Conservation (phyloP, 2,113 vertebrate genomes). For the Gavia stellata region DNA sequence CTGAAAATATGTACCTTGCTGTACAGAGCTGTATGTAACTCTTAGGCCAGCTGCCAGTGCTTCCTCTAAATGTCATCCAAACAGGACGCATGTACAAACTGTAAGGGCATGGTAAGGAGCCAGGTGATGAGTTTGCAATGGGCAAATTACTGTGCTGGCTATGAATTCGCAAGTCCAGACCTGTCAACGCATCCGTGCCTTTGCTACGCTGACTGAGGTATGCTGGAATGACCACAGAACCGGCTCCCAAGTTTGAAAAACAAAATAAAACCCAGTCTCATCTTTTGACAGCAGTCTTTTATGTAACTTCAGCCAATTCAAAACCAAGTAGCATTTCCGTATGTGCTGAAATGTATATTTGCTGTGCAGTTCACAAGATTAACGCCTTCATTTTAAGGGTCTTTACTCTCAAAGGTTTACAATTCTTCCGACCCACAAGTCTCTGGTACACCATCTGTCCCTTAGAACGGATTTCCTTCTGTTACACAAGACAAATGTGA, state of each 20-base stretch:
- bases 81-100: neutral
- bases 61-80: neutral
- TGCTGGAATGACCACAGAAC: neutral
- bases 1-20: neutral
- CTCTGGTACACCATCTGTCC: neutral
- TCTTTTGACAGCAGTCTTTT: neutral
- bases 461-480: neutral
- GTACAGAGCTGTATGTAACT: neutral
- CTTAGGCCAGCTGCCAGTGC: neutral
- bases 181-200: neutral
- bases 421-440: neutral
- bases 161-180: neutral
- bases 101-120: neutral
- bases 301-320: neutral
- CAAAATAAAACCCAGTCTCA: neutral
- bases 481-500: neutral
- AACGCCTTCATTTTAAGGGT: neutral
- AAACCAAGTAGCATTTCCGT: neutral
- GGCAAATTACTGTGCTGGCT: neutral
- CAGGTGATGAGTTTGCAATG: neutral
- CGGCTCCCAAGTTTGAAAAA: neutral
- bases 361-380: neutral
- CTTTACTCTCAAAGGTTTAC: neutral
- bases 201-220: neutral
- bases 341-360: neutral